A percentile compares a stretch with the other conserved stretches of the same genome.
Evolutionary conservation across 2,888 invertebrate genomes (phyloP).

Genomic region (Baronia brevicornis): DNA sequence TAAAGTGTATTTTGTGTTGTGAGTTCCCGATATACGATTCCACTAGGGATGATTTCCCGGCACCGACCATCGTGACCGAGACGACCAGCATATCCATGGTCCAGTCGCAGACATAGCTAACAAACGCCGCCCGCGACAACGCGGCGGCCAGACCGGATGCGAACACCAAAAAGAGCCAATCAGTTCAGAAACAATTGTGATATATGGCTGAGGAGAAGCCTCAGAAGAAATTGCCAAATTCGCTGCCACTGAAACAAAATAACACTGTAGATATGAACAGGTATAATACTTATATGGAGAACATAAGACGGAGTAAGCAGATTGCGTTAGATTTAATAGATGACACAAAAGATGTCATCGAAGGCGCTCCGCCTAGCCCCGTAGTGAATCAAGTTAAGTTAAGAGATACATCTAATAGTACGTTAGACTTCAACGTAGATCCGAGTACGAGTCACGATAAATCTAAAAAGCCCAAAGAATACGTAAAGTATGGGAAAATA

Average conservation of each 20-base stretch:
- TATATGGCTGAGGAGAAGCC: slow-evolving; percentile 60
- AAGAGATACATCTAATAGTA: slow-evolving; percentile 33
- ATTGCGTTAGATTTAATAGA: slow-evolving; percentile 60
- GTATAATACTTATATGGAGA: slow-evolving; percentile 64
- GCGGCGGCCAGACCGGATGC: slow-evolving; percentile 54
- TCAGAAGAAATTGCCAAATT: slow-evolving; percentile 58
- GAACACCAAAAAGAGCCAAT: slow-evolving; percentile 36
- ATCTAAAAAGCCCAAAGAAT: slow-evolving; percentile 46
- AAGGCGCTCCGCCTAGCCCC: slow-evolving; percentile 33
- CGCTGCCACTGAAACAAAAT: slow-evolving; percentile 63
- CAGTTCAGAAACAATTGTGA: slow-evolving; percentile 64
- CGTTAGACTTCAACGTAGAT: slow-evolving; percentile 40
- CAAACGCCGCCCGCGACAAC: slow-evolving; percentile 59
- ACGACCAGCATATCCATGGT: slow-evolving; percentile 82
- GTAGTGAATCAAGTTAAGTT: slow-evolving; percentile 27
- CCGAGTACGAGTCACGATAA: slow-evolving; percentile 51
- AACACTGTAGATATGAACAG: slow-evolving; percentile 64
- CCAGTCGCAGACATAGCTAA: slow-evolving; percentile 83
- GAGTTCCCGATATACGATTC: slow-evolving; percentile 92
- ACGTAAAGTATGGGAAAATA: slow-evolving; percentile 63
- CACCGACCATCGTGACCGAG: slow-evolving; percentile 79
- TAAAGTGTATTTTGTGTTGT: slow-evolving; percentile 90
- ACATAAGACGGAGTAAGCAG: slow-evolving; percentile 51
- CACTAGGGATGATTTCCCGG: slow-evolving; percentile 79
- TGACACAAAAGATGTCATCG: slow-evolving; percentile 53